phyloP scores from a whole-genome alignment of 1,140 invertebrate genomes.

The Brachystomella parvula region DNA sequence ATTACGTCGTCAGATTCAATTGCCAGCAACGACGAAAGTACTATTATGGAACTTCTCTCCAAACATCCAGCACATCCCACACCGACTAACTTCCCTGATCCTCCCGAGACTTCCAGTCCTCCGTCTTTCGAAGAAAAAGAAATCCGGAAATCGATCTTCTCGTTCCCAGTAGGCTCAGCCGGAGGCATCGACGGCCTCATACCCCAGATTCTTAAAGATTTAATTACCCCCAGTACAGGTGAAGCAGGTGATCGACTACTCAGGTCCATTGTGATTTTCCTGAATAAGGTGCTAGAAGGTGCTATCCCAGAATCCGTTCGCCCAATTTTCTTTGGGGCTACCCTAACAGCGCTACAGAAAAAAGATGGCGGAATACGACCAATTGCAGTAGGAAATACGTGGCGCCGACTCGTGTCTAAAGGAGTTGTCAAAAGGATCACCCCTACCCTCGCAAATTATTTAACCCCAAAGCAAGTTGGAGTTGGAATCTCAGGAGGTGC shows the following conservation, averaged over 20 bases:
- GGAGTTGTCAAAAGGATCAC: not conserved
- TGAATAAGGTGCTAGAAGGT: not conserved
- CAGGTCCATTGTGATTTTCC: not conserved
- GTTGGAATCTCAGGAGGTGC: not conserved
- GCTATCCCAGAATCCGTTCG: not conserved
- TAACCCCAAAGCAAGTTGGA: not conserved
- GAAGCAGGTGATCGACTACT: not conserved
- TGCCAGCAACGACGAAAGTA: not conserved
- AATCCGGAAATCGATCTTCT: not conserved
- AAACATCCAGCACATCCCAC: conserved; percentile 16
- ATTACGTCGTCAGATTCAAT: conserved; percentile 7
- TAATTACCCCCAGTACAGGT: not conserved
- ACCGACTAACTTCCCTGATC: conserved; percentile 2
- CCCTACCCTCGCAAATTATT: not conserved
- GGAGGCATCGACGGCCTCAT: conserved; percentile 9
- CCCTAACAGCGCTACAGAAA: not conserved
- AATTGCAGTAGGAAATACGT: not conserved
- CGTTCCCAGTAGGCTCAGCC: conserved; percentile 1
- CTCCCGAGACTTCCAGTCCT: not conserved
- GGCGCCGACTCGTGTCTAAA: not conserved
- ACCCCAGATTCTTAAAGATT: conserved; percentile 20
- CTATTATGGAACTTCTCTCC: not conserved
- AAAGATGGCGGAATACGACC: not conserved
- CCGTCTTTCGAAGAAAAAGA: not conserved
- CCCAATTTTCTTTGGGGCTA: not conserved